Evolutionary conservation across 2,888 invertebrate species (phyloP).

Genomic region (Sarcophaga rosellei): DNA sequence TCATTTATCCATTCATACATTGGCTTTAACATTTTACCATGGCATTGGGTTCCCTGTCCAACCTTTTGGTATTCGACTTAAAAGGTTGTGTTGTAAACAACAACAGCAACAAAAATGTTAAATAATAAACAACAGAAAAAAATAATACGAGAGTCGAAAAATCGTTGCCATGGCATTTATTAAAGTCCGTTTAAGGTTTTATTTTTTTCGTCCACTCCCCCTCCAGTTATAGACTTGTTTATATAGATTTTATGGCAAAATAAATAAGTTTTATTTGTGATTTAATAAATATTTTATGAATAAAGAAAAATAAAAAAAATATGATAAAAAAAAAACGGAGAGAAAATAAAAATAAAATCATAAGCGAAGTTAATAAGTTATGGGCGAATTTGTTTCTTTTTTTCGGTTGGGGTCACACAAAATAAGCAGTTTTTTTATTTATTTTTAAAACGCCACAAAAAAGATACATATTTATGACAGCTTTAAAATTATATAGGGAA

Average conservation of each 20-base stretch:
- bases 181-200: constrained; percentile 20
- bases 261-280: constrained; percentile 10
- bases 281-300: constrained; percentile 27
- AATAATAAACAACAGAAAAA: not conserved
- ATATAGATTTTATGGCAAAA: not conserved
- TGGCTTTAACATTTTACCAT: constrained; percentile 5
- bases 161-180: constrained; percentile 35
- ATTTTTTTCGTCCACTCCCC: not conserved
- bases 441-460: not conserved
- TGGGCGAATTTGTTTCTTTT: not conserved
- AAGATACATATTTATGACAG: too few species aligned
- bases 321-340: not conserved
- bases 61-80: not conserved
- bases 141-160: constrained; percentile 2
- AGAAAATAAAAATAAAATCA: not conserved
- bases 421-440: too few species aligned
- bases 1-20: not conserved
- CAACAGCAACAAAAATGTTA: not conserved
- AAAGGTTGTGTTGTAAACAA: not conserved
- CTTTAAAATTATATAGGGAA: too few species aligned
- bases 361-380: not conserved
- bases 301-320: not conserved
- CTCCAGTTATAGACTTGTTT: constrained; percentile 3
- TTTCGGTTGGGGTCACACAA: too few species aligned
- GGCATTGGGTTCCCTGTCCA: not conserved